Conservation (phyloP, 1,140 invertebrate genomes). For the Notospermus geniculatus region DNA sequence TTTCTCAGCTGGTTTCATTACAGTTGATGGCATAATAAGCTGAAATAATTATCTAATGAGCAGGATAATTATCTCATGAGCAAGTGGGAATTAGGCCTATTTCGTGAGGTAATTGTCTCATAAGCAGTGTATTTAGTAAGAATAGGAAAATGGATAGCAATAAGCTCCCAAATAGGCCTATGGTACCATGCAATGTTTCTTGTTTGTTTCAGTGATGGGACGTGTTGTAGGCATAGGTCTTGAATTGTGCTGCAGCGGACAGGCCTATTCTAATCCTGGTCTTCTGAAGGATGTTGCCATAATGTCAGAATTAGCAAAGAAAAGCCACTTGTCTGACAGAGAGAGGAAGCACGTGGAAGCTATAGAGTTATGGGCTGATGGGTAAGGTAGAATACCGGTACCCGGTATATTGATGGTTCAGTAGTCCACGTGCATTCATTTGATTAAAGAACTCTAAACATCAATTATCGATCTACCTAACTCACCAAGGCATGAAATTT, state of each 20-base stretch:
- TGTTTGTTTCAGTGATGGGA: slow-evolving; percentile 58
- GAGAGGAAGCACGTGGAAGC: slow-evolving; percentile 59
- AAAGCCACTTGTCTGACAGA: slow-evolving; percentile 34
- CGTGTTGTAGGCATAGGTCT: slow-evolving; percentile 56
- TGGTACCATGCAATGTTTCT: no score
- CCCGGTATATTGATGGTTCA: neutral
- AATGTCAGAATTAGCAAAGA: slow-evolving; percentile 40
- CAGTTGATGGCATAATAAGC: no score
- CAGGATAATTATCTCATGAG: no score
- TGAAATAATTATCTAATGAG: no score
- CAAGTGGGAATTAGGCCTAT: no score
- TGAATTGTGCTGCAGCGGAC: slow-evolving; percentile 56
- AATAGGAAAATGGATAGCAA: no score
- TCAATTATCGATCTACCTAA: no score
- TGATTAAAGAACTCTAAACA: neutral
- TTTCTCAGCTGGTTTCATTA: no score
- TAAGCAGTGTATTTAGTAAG: no score
- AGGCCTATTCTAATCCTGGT: slow-evolving; percentile 38
- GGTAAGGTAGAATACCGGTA: slow-evolving; percentile 34
- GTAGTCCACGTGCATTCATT: neutral
- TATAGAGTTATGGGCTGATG: slow-evolving; percentile 56
- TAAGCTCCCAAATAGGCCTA: no score
- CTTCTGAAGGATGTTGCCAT: slow-evolving; percentile 45
- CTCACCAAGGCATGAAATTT: no score
- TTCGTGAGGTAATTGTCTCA: no score